Percentiles rank a stretch among this genome's conserved stretches.
Conservation (phyloP, 2,113 vertebrate genomes). For the Amphilophus citrinellus region DNA sequence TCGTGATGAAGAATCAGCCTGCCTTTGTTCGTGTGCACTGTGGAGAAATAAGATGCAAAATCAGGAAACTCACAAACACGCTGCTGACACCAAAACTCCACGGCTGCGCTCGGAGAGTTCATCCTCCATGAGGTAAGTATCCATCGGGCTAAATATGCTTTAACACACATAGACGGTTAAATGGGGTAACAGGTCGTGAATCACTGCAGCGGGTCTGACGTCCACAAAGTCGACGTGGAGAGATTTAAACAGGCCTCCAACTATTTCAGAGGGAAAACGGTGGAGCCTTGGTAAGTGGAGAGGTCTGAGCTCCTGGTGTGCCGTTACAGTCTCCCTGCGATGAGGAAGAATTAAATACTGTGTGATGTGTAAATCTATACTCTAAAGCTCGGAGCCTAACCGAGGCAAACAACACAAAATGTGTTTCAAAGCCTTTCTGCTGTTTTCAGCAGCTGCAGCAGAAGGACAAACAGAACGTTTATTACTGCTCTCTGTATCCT, state of each 20-base stretch:
- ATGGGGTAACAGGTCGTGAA: constrained; percentile 12
- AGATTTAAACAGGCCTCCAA: background rate
- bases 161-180: background rate
- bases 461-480: background rate
- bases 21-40: constrained; percentile 12
- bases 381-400: background rate
- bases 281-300: background rate
- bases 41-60: constrained; percentile 9
- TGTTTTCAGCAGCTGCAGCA: background rate
- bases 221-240: background rate
- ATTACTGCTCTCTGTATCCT: background rate
- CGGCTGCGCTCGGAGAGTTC: constrained; percentile 46
- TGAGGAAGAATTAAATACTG: background rate
- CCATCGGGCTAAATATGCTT: constrained; percentile 30
- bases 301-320: background rate
- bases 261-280: background rate
- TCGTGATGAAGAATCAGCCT: background rate
- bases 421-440: background rate
- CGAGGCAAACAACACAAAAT: background rate
- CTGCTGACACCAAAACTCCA: constrained; percentile 35
- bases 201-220: background rate
- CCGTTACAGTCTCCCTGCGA: background rate
- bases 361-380: constrained; percentile 10
- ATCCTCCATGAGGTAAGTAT: constrained; percentile 27
- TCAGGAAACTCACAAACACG: constrained; percentile 1